A percentile compares a stretch with the other conserved stretches of the same genome.
These are phyloP conservation scores for Melolontha melolontha DNA, from an alignment of 2,888 invertebrate genomes.

Conservation along the genomic window DNA sequence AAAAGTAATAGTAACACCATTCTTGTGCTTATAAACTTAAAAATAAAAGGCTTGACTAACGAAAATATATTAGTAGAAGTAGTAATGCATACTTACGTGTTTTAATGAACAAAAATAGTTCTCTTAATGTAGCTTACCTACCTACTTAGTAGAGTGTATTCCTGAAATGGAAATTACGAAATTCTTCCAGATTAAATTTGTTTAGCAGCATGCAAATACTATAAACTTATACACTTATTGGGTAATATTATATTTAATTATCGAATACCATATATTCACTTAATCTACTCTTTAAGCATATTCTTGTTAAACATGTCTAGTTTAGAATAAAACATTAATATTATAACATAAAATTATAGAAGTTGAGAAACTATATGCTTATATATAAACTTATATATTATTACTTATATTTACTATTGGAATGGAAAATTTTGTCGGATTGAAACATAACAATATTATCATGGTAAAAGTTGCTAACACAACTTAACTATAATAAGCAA, in stretches of 20 bases:
- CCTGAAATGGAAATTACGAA: background rate
- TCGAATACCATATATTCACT: constrained; percentile 14
- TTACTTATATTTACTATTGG: no score
- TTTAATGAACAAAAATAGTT: background rate
- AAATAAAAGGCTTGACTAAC: constrained; percentile 19
- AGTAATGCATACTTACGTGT: background rate
- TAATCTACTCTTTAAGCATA: constrained; percentile 18
- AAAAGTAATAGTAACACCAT: constrained; percentile 37
- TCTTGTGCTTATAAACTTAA: constrained; percentile 21
- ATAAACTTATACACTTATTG: no score
- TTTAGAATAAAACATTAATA: constrained; percentile 20
- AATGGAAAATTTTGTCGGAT: no score
- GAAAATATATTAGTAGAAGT: constrained; percentile 8
- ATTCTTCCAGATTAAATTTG: constrained; percentile 9
- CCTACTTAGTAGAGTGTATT: background rate
- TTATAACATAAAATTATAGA: constrained; percentile 16
- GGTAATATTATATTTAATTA: constrained; percentile 3
- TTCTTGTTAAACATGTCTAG: constrained; percentile 27
- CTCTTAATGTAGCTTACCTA: constrained; percentile 1
- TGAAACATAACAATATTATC: constrained; percentile 37
- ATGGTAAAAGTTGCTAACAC: no score
- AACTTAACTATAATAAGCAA: no score
- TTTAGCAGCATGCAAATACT: constrained; percentile 15
- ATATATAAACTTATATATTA: no score
- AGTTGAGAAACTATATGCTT: background rate